These are phyloP conservation scores for Arrhopalites spinosus DNA, from an alignment of 2,888 invertebrate species.

Conservation along the genomic window DNA sequence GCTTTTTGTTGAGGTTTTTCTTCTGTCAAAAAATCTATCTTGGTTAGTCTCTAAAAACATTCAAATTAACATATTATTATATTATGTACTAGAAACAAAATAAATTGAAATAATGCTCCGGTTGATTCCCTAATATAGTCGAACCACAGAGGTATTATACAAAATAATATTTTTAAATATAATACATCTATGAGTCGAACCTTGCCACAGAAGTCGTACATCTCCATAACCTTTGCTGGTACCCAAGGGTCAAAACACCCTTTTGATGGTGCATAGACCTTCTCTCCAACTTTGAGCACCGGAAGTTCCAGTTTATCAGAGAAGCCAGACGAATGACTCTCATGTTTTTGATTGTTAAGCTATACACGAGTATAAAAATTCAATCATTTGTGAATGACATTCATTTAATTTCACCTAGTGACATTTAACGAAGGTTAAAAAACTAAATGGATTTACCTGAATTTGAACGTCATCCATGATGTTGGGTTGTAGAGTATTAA, in stretches of 20 bases:
- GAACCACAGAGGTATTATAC: no score
- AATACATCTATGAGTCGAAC: background rate
- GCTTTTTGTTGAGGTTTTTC: background rate
- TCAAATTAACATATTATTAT: background rate
- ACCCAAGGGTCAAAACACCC: background rate
- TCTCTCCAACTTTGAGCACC: background rate
- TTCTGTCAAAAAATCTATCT: background rate
- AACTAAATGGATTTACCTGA: no score
- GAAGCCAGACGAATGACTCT: no score
- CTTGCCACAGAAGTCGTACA: background rate
- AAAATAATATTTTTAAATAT: background rate
- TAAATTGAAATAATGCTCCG: background rate
- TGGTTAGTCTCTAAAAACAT: background rate
- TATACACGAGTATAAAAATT: no score
- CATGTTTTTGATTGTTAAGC: no score
- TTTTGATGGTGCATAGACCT: conserved; percentile 1
- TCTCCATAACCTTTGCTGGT: background rate
- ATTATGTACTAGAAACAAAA: background rate
- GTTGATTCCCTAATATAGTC: background rate
- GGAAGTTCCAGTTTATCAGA: no score
- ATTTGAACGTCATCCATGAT: no score
- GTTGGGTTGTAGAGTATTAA: no score
- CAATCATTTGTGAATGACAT: no score
- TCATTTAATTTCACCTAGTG: no score
- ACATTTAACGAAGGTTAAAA: no score